Conservation (phyloP, 2,888 invertebrate species). For the Erebia epiphron region DNA sequence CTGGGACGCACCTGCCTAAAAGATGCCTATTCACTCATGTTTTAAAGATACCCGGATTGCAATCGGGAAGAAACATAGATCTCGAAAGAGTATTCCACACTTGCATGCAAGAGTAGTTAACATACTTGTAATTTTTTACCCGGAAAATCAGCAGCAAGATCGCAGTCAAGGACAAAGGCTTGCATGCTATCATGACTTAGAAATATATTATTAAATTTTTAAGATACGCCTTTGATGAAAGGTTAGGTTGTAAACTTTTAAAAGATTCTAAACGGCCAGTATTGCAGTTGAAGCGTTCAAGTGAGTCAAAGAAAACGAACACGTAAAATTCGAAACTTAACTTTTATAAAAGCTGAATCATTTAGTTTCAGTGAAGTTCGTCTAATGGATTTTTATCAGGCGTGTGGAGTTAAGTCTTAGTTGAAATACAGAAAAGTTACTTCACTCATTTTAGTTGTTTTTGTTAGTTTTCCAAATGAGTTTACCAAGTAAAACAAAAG, state of each 20-base stretch:
- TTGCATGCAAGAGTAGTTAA: too few species aligned
- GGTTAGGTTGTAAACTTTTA: not conserved
- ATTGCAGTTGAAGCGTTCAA: constrained; percentile 6
- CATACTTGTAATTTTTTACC: too few species aligned
- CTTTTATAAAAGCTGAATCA: constrained; percentile 39
- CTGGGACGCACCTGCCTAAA: too few species aligned
- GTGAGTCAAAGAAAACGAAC: constrained; percentile 19
- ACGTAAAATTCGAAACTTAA: constrained; percentile 33
- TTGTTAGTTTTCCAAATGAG: constrained; percentile 33
- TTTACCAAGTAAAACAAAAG: constrained; percentile 30
- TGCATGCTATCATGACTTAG: too few species aligned
- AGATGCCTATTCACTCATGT: too few species aligned
- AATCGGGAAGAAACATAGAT: too few species aligned
- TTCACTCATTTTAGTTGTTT: constrained; percentile 33
- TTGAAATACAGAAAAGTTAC: constrained; percentile 35
- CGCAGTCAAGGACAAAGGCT: too few species aligned
- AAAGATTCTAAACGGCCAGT: not conserved
- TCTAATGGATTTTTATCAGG: constrained; percentile 42
- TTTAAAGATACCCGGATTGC: too few species aligned
- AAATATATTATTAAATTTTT: too few species aligned
- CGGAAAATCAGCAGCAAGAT: too few species aligned
- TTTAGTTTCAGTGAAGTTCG: constrained; percentile 38
- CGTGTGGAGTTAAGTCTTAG: constrained; percentile 34
- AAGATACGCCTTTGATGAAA: too few species aligned
- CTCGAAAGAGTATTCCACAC: too few species aligned